A percentile compares a stretch with the other conserved stretches of the same genome.
Evolutionary conservation across 2,113 vertebrate genomes (phyloP).

Genomic region (Herpetotheres cachinnans): DNA sequence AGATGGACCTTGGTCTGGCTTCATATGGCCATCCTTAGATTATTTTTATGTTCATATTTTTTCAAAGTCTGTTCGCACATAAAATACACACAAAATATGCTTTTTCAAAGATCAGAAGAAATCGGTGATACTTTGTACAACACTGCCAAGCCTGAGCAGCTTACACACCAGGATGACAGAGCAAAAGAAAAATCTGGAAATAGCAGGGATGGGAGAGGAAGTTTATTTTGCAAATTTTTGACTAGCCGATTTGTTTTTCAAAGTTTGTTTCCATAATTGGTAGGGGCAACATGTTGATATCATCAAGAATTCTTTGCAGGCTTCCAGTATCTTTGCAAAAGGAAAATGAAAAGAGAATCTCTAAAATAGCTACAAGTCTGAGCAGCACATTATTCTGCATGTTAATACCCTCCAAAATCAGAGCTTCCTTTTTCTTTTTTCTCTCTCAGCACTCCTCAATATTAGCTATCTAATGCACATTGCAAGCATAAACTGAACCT

Average conservation of each 20-base stretch:
- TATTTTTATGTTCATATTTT: not conserved
- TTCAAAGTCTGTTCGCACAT: not conserved
- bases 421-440: not conserved
- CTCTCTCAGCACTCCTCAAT: not conserved
- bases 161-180: not conserved
- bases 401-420: not conserved
- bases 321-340: not conserved
- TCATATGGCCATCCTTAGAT: not conserved
- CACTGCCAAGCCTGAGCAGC: not conserved
- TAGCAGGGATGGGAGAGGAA: not conserved
- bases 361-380: not conserved
- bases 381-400: not conserved
- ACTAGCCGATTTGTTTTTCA: not conserved
- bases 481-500: not conserved
- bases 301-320: not conserved
- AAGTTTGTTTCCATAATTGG: not conserved
- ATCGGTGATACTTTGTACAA: not conserved
- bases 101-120: not conserved
- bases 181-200: conserved; percentile 2
- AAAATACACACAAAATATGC: not conserved
- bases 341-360: not conserved
- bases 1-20: not conserved
- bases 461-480: not conserved
- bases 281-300: not conserved
- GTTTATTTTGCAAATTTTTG: conserved; percentile 13